These are phyloP conservation scores for Cheilosia pagana DNA, from an alignment of 2,888 invertebrate species.

Conservation along the genomic window DNA sequence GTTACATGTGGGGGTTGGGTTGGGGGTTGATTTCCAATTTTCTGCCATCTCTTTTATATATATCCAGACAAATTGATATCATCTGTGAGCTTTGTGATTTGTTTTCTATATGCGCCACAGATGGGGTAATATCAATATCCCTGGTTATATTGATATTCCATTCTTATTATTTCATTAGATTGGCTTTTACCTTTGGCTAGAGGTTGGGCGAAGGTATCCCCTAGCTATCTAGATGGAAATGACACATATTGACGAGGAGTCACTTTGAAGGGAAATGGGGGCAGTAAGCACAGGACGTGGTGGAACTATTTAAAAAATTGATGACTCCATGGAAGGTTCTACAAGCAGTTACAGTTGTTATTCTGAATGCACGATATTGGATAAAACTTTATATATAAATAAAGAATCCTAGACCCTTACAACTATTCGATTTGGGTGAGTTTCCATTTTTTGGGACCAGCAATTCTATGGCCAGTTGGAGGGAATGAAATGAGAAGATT, in stretches of 20 bases:
- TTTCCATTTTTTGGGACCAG: too few species aligned
- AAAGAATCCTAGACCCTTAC: too few species aligned
- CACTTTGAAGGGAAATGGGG: too few species aligned
- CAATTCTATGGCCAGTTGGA: too few species aligned
- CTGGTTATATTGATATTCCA: constrained; percentile 37
- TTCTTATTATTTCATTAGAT: constrained; percentile 41
- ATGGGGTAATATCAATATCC: constrained; percentile 36
- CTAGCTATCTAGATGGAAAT: background rate
- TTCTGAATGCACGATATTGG: too few species aligned
- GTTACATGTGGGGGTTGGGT: constrained; percentile 7
- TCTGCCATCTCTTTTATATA: constrained; percentile 18
- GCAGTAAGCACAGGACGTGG: too few species aligned
- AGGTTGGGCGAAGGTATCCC: constrained; percentile 12
- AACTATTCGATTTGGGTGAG: too few species aligned
- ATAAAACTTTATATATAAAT: too few species aligned
- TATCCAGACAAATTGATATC: constrained; percentile 52
- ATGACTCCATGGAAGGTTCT: too few species aligned
- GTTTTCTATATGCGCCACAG: constrained; percentile 22
- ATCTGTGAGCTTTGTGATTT: constrained; percentile 37
- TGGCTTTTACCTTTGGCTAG: constrained; percentile 40
- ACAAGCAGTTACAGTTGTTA: too few species aligned
- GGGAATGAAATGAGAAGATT: too few species aligned
- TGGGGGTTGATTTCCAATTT: constrained; percentile 38
- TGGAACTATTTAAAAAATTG: too few species aligned
- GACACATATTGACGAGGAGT: background rate